Conservation (phyloP, 2,113 vertebrate genomes). For the Meles meles region DNA sequence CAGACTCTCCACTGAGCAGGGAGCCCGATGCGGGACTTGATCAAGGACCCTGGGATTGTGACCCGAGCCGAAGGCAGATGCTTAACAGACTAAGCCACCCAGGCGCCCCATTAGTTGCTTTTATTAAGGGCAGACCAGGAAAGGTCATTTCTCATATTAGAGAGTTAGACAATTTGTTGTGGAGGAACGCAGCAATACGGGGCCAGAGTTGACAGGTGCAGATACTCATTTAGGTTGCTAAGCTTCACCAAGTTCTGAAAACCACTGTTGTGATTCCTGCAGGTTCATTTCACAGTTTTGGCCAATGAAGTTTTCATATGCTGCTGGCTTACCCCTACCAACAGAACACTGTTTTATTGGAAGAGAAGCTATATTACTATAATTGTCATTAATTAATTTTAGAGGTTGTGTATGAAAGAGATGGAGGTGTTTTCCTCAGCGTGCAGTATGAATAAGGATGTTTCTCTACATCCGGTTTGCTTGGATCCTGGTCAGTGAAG, state of each 20-base stretch:
- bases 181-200: background rate
- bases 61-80: no score
- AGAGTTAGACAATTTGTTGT: background rate
- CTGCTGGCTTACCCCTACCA: background rate
- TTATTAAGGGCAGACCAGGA: constrained; percentile 13
- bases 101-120: background rate
- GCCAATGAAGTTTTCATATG: background rate
- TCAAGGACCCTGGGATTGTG: no score
- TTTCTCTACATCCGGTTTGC: background rate
- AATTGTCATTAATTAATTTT: constrained; percentile 2
- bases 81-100: no score
- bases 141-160: background rate
- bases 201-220: background rate
- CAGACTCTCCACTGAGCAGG: no score
- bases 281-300: background rate
- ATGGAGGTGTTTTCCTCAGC: background rate
- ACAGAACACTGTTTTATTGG: background rate
- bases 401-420: background rate
- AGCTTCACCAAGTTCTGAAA: constrained; percentile 8
- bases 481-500: background rate
- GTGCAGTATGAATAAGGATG: background rate
- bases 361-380: background rate
- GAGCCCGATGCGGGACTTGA: no score
- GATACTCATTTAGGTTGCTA: background rate
- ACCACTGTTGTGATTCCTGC: background rate